Percentiles rank a stretch among this genome's conserved stretches.
Conservation (phyloP, 2,888 invertebrate genomes). For the Himalopsyche tibetana region DNA sequence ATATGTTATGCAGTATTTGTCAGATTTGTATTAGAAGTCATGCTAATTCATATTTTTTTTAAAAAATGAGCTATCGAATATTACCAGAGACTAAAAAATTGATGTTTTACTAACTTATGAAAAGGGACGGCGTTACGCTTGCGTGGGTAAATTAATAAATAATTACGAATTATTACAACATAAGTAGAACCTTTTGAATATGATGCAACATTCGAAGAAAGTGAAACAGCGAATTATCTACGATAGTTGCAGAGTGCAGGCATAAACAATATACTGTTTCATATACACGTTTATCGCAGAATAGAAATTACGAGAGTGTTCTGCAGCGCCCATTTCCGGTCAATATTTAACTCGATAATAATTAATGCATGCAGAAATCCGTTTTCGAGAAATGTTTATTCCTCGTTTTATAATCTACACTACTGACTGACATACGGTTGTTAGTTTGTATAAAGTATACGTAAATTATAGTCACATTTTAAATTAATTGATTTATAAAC, state of each 20-base stretch:
- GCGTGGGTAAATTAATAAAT: too few species aligned
- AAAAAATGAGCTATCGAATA: too few species aligned
- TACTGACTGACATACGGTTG: too few species aligned
- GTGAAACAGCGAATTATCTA: background rate
- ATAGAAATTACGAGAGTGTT: constrained; percentile 8
- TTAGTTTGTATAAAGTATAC: too few species aligned
- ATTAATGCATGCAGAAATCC: background rate
- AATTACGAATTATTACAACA: background rate
- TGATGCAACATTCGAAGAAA: constrained; percentile 40
- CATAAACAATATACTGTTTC: background rate
- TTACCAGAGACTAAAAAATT: too few species aligned
- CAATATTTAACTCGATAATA: constrained; percentile 6
- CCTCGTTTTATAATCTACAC: background rate
- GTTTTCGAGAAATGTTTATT: background rate
- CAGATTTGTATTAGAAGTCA: too few species aligned
- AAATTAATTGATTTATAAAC: too few species aligned
- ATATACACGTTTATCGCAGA: background rate
- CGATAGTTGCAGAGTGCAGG: background rate
- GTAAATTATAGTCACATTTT: too few species aligned
- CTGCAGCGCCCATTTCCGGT: background rate
- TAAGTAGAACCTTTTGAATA: constrained; percentile 1
- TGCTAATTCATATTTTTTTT: too few species aligned
- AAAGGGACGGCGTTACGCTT: too few species aligned
- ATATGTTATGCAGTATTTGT: too few species aligned
- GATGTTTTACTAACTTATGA: too few species aligned